Evolutionary conservation across 1,140 invertebrate species (phyloP).

Genomic region (Triops cancriformis): DNA sequence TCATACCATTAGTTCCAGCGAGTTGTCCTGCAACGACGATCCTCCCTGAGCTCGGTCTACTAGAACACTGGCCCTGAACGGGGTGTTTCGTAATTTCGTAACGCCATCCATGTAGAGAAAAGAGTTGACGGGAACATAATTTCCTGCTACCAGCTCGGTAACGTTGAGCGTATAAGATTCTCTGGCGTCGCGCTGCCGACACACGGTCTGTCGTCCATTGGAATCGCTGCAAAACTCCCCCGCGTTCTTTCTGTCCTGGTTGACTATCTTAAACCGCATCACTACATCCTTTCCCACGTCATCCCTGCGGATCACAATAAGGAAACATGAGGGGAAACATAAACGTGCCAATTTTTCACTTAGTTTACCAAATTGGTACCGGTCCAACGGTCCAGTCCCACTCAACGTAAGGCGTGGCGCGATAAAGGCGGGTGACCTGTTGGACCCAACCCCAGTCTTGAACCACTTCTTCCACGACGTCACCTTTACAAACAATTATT

Average conservation of each 20-base stretch:
- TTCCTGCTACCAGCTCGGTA: conserved; percentile 49
- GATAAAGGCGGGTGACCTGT: conserved; percentile 68
- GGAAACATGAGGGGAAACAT: no score
- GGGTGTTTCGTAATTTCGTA: background rate
- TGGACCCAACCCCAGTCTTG: conserved; percentile 66
- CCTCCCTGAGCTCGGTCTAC: conserved; percentile 45
- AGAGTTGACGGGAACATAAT: conserved; percentile 53
- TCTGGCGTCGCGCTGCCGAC: conserved; percentile 42
- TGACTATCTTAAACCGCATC: conserved; percentile 37
- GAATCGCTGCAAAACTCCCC: conserved; percentile 51
- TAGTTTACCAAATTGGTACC: conserved; percentile 64
- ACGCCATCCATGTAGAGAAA: conserved; percentile 40
- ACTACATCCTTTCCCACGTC: conserved; percentile 45
- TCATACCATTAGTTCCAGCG: conserved; percentile 50
- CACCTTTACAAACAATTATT: conserved; percentile 44
- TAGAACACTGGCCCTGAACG: conserved; percentile 11
- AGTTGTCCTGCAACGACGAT: conserved; percentile 12
- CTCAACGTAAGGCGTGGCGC: conserved; percentile 55
- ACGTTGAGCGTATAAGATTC: conserved; percentile 45
- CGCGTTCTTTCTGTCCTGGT: conserved; percentile 36
- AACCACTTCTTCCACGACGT: conserved; percentile 71
- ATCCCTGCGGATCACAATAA: conserved; percentile 19
- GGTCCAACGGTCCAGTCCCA: conserved; percentile 91
- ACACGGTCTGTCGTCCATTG: conserved; percentile 50
- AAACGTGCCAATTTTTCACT: no score